phyloP scores from a whole-genome alignment of 2,113 vertebrate genomes.

The Cavia aperea region DNA sequence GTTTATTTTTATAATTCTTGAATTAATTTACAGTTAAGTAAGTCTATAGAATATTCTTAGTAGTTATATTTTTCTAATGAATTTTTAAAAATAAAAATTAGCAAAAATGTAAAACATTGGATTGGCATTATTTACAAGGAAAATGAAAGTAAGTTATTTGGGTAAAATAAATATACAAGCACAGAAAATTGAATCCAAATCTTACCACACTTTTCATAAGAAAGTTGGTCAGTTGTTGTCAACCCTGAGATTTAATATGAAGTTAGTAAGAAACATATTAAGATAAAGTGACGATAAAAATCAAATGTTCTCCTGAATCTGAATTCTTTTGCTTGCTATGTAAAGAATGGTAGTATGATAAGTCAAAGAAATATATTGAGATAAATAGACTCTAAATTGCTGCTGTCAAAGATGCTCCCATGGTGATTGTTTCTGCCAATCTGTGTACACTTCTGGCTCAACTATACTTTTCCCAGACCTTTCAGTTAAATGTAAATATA shows the following conservation, averaged over 20 bases:
- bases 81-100: constrained; percentile 20
- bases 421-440: not conserved
- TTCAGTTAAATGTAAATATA: not conserved
- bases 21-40: not conserved
- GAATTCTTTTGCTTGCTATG: not conserved
- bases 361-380: not conserved
- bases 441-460: not conserved
- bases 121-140: not conserved
- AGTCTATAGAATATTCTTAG: not conserved
- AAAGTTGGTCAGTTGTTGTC: not conserved
- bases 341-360: not conserved
- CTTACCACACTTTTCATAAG: not conserved
- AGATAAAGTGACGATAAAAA: not conserved
- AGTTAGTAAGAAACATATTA: not conserved
- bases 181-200: not conserved
- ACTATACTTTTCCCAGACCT: not conserved
- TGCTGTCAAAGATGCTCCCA: not conserved
- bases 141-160: constrained; percentile 41
- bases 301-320: not conserved
- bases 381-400: not conserved
- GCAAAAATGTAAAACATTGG: not conserved
- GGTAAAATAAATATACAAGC: not conserved
- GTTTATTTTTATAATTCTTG: constrained; percentile 17
- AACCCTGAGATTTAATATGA: constrained; percentile 29
- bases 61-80: constrained; percentile 22